Conservation (phyloP, 2,888 invertebrate genomes). For the Chaetoderma sp. region DNA sequence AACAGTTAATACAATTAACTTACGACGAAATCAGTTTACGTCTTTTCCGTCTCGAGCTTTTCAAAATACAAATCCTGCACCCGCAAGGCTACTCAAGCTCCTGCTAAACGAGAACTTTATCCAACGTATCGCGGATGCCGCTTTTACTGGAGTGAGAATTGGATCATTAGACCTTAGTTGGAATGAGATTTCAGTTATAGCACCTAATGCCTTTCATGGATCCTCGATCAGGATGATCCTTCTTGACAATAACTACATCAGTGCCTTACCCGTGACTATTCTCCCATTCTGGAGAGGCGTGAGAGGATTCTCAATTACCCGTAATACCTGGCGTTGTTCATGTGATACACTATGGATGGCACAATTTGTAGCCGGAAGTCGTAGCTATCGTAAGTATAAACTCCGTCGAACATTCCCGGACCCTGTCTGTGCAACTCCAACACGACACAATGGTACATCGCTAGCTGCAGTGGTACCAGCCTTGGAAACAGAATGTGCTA, state of each 20-base stretch:
- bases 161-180: slow-evolving; percentile 36
- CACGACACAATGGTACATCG: slow-evolving; percentile 27
- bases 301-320: slow-evolving; percentile 4
- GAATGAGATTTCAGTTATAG: slow-evolving; percentile 35
- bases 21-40: neutral
- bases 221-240: neutral
- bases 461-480: slow-evolving; percentile 29
- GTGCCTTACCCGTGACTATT: neutral
- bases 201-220: slow-evolving; percentile 34
- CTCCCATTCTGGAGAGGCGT: neutral
- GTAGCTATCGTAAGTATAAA: neutral
- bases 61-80: neutral
- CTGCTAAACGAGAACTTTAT: neutral
- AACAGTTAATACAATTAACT: neutral
- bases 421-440: slow-evolving; percentile 38
- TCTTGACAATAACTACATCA: neutral
- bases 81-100: neutral
- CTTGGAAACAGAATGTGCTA: slow-evolving; percentile 31
- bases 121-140: neutral
- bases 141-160: slow-evolving; percentile 30
- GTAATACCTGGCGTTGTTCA: slow-evolving; percentile 44
- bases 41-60: neutral
- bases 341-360: slow-evolving; percentile 48
- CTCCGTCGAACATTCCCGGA: neutral
- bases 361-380: slow-evolving; percentile 20